phyloP scores from a whole-genome alignment of 2,113 vertebrate species.

The Rostratula benghalensis region DNA sequence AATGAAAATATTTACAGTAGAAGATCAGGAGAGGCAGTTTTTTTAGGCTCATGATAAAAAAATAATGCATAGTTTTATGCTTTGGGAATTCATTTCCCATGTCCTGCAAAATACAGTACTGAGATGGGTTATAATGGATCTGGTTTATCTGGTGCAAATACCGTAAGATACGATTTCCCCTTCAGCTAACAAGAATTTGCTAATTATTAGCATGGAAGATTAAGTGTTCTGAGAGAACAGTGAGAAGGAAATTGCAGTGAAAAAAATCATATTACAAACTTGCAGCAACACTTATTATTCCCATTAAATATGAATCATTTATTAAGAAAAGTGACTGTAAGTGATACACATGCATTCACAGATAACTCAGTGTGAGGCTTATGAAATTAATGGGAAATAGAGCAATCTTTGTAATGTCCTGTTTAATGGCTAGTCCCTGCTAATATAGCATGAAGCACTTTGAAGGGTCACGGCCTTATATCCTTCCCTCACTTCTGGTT shows the following conservation, averaged over 20 bases:
- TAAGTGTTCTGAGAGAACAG: constrained; percentile 66
- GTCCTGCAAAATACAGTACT: constrained; percentile 30
- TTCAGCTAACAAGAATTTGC: constrained; percentile 64
- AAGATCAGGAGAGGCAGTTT: not conserved
- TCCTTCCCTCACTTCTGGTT: constrained; percentile 30
- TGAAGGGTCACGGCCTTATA: not conserved
- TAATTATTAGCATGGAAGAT: constrained; percentile 70
- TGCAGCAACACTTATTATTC: constrained; percentile 55
- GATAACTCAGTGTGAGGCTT: constrained; percentile 1
- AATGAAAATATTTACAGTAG: constrained; percentile 37
- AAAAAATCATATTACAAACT: constrained; percentile 58
- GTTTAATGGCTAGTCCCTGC: constrained; percentile 35
- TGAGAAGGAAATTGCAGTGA: constrained; percentile 58
- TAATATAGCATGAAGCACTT: constrained; percentile 35
- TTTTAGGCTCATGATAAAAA: constrained; percentile 1
- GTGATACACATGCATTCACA: constrained; percentile 15
- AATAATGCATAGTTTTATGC: not conserved
- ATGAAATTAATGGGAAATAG: constrained; percentile 21
- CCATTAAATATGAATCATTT: constrained; percentile 61
- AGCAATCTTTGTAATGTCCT: constrained; percentile 54
- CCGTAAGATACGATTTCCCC: constrained; percentile 49
- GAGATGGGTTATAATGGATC: constrained; percentile 48
- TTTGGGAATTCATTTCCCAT: constrained; percentile 41
- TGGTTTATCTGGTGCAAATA: constrained; percentile 45
- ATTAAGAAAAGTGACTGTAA: constrained; percentile 49